Evolutionary conservation across 2,797 vertebrate species (phyloP).

Genomic region (Oreortyx pictus): DNA sequence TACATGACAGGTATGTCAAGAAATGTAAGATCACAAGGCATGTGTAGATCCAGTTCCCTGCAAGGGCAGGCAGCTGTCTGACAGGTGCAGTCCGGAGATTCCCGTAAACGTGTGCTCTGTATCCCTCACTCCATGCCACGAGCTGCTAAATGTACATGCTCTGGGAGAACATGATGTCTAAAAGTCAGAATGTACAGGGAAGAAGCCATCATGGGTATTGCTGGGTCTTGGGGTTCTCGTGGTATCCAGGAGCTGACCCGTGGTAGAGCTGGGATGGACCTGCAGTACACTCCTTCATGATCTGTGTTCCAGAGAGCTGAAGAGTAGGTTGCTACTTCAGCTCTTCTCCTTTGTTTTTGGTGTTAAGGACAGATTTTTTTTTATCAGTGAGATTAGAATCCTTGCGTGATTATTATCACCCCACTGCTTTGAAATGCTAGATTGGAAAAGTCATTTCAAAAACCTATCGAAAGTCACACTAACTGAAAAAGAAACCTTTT

Average conservation of each 20-base stretch:
- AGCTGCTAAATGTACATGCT: not conserved
- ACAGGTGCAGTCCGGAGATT: not conserved
- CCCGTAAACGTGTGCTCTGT: not conserved
- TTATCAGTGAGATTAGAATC: conserved; percentile 1
- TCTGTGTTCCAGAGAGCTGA: not conserved
- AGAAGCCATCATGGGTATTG: not conserved
- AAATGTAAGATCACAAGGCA: not conserved
- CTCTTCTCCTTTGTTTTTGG: not conserved
- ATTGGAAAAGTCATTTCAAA: not conserved
- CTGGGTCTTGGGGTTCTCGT: not conserved
- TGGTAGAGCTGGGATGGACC: not conserved
- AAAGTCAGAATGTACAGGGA: not conserved
- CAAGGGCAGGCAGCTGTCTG: not conserved
- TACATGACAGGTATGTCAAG: not conserved
- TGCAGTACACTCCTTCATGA: not conserved
- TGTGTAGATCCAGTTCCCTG: not conserved
- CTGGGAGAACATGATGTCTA: not conserved
- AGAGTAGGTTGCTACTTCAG: not conserved
- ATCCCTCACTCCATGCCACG: not conserved
- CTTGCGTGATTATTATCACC: not conserved
- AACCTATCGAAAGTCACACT: not conserved
- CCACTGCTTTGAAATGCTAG: conserved; percentile 4
- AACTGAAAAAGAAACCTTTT: not conserved
- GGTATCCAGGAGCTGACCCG: not conserved
- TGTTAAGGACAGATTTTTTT: not conserved